A percentile compares a stretch with the other conserved stretches of the same genome.
Conservation (phyloP, 2,888 invertebrate genomes). For the Scaptomyza reducta region DNA sequence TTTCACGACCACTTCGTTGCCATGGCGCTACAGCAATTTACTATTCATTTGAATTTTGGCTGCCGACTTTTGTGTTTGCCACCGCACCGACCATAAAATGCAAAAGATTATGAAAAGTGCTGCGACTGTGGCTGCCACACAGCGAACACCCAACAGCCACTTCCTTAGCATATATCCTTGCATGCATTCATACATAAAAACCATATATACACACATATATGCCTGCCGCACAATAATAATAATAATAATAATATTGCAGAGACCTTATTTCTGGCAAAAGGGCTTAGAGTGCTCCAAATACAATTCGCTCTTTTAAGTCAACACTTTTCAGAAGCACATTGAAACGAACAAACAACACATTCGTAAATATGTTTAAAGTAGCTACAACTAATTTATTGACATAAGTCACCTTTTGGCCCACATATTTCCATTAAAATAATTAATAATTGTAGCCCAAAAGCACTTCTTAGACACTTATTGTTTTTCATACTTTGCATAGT, state of each 20-base stretch:
- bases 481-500: neutral
- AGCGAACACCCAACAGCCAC: constrained; percentile 35
- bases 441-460: neutral
- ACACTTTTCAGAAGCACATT: neutral
- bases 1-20: neutral
- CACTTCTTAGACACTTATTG: neutral
- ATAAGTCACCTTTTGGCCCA: neutral
- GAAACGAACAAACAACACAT: no score
- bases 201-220: constrained; percentile 23
- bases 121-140: constrained; percentile 45
- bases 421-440: neutral
- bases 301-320: constrained; percentile 2
- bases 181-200: constrained; percentile 25
- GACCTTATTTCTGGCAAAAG: constrained; percentile 12
- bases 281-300: constrained; percentile 6
- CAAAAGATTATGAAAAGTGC: constrained; percentile 75
- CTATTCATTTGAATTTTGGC: constrained; percentile 77
- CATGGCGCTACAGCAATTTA: constrained; percentile 56
- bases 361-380: neutral
- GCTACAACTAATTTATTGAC: neutral
- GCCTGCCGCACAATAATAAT: constrained; percentile 37
- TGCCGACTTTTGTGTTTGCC: constrained; percentile 55
- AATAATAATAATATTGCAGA: constrained; percentile 45
- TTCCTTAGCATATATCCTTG: constrained; percentile 43
- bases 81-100: constrained; percentile 71